A percentile compares a stretch with the other conserved stretches of the same genome.
Evolutionary conservation across 2,797 vertebrate genomes (phyloP).

Genomic region (Pempheris klunzingeri): DNA sequence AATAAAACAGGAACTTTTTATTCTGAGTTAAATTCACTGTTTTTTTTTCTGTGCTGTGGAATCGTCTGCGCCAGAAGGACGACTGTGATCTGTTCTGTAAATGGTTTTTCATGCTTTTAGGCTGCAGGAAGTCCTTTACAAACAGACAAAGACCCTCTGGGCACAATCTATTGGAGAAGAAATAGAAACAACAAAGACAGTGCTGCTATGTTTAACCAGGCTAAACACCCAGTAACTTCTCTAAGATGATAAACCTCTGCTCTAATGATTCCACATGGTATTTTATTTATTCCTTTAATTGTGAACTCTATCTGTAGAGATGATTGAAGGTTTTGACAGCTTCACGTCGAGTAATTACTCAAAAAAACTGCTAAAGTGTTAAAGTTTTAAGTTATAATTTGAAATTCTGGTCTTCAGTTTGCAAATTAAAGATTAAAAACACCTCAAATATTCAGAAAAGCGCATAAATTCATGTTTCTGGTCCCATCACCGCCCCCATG

Average conservation of each 20-base stretch:
- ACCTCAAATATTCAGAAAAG: not conserved
- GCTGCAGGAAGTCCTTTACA: too few species aligned
- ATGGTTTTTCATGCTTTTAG: too few species aligned
- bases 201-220: not conserved
- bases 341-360: not conserved
- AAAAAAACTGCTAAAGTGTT: not conserved
- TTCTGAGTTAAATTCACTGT: too few species aligned
- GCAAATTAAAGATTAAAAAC: not conserved
- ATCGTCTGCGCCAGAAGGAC: too few species aligned
- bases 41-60: too few species aligned
- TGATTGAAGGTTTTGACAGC: not conserved
- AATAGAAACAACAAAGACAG: too few species aligned
- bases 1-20: not conserved
- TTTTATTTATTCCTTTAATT: not conserved
- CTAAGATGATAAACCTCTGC: not conserved
- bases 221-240: too few species aligned
- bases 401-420: not conserved
- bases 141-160: too few species aligned
- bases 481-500: constrained; percentile 38
- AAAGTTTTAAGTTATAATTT: not conserved
- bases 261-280: not conserved
- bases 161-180: too few species aligned
- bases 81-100: too few species aligned
- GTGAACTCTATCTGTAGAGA: not conserved
- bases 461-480: not conserved